Evolutionary conservation across 2,888 invertebrate genomes (phyloP).

Genomic region (Zygogramma bicolorata): DNA sequence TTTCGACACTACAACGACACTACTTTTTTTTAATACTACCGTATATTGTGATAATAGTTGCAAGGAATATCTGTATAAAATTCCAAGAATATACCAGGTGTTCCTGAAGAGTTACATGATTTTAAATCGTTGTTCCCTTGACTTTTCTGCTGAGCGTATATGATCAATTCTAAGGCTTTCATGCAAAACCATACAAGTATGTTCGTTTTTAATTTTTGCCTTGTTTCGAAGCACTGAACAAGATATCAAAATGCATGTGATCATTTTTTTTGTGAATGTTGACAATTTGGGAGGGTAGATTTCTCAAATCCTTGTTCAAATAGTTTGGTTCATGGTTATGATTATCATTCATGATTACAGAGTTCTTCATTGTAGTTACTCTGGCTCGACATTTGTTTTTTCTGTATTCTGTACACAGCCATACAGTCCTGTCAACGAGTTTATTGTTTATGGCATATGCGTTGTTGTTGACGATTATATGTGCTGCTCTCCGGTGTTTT

Average conservation of each 20-base stretch:
- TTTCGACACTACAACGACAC: too few relatives aligned
- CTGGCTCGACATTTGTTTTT: constrained; percentile 49
- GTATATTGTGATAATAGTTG: too few relatives aligned
- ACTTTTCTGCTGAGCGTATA: too few relatives aligned
- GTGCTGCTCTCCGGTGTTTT: constrained; percentile 48
- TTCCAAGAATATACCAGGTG: too few relatives aligned
- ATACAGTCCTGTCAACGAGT: constrained; percentile 45
- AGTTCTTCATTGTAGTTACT: constrained; percentile 47
- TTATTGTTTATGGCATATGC: constrained; percentile 47
- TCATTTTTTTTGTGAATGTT: constrained; percentile 29
- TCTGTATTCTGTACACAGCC: constrained; percentile 52
- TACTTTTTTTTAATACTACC: too few relatives aligned
- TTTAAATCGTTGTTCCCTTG: too few relatives aligned
- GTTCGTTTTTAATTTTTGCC: background rate
- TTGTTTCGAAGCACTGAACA: background rate
- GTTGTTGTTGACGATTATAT: constrained; percentile 48
- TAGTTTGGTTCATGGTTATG: constrained; percentile 49
- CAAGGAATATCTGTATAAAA: too few relatives aligned
- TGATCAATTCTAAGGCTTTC: too few relatives aligned
- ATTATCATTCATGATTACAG: constrained; percentile 32
- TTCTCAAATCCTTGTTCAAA: constrained; percentile 33
- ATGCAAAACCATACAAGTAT: background rate
- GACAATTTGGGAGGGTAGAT: constrained; percentile 39
- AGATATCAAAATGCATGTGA: background rate
- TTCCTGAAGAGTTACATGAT: too few relatives aligned